Conservation (phyloP, 2,888 invertebrate species). For the Phengaris alcon region DNA sequence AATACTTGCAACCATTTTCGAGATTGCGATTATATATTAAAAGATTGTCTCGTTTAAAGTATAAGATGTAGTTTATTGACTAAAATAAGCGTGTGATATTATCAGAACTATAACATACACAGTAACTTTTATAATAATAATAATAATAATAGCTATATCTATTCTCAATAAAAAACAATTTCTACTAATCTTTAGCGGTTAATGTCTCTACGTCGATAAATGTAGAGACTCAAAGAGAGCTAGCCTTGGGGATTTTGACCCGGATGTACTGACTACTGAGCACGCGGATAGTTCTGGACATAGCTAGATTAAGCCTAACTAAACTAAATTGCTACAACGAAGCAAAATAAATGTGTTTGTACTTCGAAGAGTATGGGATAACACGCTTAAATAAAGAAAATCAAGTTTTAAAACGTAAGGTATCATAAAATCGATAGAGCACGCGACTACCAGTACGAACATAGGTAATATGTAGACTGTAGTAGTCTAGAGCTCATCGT, state of each 20-base stretch:
- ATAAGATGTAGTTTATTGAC: neutral
- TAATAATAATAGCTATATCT: neutral
- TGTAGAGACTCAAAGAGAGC: neutral
- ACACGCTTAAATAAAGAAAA: neutral
- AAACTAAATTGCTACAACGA: neutral
- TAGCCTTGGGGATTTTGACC: neutral
- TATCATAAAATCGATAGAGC: conserved; percentile 22
- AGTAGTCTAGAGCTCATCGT: conserved; percentile 8
- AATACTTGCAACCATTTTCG: no score
- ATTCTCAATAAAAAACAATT: neutral
- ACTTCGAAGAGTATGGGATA: neutral
- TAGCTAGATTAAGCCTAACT: neutral
- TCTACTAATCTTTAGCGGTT: neutral
- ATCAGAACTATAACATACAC: no score
- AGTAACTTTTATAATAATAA: no score
- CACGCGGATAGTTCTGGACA: neutral
- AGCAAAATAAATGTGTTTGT: neutral
- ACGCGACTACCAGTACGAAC: conserved; percentile 2
- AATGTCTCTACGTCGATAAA: neutral
- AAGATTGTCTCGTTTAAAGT: no score
- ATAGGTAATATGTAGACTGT: neutral
- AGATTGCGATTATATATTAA: no score
- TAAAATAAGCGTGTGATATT: neutral
- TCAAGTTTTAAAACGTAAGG: conserved; percentile 18
- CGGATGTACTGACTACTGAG: neutral